Evolutionary conservation across 1,140 invertebrate genomes (phyloP), one percentile per base, ranked within the genome.

Genomic region (Cataglyphis hispanica): DNA sequence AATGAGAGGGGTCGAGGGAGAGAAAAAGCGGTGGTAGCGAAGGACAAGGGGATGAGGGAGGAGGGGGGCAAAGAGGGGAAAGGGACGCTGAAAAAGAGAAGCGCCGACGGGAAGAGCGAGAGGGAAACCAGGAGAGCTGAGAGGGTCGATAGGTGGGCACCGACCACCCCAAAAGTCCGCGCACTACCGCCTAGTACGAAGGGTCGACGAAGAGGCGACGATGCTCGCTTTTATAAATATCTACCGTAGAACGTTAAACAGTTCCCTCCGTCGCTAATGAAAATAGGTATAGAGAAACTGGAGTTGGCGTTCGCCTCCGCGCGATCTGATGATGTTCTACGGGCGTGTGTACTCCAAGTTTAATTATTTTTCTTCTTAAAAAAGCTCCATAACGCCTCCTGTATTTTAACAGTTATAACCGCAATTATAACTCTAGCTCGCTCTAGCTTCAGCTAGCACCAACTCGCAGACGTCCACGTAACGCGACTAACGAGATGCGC

Each of bases 131-230:
- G 76, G 87, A 85, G 85, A 91, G 85, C 77, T 83, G 91, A 93
- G 92, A 93, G 89, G 92, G 93, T 93, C 93, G 93, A 93, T 93
- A 93, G 92, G 92, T 93, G 91, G 92, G 90, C 92, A 90, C 81
- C 89, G 88, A 86, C 92, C 83, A 89, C 90, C 89, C 89, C 85
- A 89, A 92, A 90, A 88, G 84, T 89, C 81, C 89, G 87, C 86
- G 89, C 91, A 77, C 90, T 66, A 86, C 74, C 89, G 64, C 76
- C 76, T 86, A 56, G 72, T 72, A 87, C 87, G 78, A 86, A 84
- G 69, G 89, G 72, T 87, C 78, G 75, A 83, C 85, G 84, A 50
- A 50, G 87, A 80, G 89, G 88, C 78, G 87, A 86, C 87, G 85
- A 87, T 87, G 90, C 69, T 63, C 89, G 77, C 90, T 93, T 93